Evolutionary conservation across 2,797 vertebrate species (phyloP).

Genomic region (Silurus lanzhouensis): DNA sequence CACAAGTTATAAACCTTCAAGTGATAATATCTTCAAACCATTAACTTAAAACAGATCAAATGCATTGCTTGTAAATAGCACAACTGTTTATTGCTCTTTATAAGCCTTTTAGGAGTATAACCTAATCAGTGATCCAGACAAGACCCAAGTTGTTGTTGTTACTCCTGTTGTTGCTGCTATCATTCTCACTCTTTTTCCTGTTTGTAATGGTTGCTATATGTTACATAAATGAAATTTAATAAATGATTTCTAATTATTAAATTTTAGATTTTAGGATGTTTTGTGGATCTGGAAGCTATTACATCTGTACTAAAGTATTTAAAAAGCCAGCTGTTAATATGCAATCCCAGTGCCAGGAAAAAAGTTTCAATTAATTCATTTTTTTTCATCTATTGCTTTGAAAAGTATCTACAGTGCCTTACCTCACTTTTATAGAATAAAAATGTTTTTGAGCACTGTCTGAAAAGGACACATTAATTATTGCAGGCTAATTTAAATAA

Average conservation of each 20-base stretch:
- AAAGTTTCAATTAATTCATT: neutral
- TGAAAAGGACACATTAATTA: constrained; percentile 42
- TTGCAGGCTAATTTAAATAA: constrained; percentile 48
- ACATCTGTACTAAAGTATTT: neutral
- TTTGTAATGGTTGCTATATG: neutral
- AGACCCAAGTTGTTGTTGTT: neutral
- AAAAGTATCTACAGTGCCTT: neutral
- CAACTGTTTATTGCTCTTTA: neutral
- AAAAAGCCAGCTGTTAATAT: neutral
- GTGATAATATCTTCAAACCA: constrained; percentile 15
- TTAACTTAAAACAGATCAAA: constrained; percentile 4
- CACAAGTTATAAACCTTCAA: constrained; percentile 23
- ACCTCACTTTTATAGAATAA: constrained; percentile 24
- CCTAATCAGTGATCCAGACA: neutral
- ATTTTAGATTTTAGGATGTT: neutral
- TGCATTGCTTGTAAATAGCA: neutral
- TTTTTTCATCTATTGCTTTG: neutral
- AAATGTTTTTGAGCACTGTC: constrained; percentile 31
- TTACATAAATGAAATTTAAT: neutral
- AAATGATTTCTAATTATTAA: neutral
- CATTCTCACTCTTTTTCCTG: neutral
- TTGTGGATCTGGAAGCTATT: neutral
- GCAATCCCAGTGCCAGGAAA: neutral
- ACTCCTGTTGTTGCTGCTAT: neutral
- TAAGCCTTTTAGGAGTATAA: neutral